These are phyloP conservation scores for Phacellophora camtschatica DNA, from an alignment of 30 jellyfish, hydroid and myxozoan species.

Conservation along the genomic window DNA sequence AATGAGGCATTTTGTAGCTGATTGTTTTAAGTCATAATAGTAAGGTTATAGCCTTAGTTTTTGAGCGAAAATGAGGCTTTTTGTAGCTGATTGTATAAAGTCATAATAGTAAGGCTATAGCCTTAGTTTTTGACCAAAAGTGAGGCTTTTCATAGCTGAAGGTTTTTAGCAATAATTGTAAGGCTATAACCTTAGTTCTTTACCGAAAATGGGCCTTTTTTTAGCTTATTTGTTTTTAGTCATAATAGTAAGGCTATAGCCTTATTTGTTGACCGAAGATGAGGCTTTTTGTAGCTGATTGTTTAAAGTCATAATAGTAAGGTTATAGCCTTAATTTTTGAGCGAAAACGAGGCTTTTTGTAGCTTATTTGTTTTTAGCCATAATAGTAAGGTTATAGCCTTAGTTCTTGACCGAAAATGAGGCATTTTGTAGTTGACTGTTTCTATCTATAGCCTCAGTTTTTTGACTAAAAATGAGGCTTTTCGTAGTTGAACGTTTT, in stretches of 20 bases:
- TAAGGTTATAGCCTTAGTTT: not conserved
- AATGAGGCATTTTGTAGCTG: not conserved
- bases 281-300: not conserved
- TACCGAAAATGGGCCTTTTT: not conserved
- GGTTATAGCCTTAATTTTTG: not conserved
- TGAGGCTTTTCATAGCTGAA: not conserved
- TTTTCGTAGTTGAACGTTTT: not conserved
- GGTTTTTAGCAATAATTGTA: not conserved
- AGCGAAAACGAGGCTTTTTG: not conserved
- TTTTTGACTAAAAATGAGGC: not conserved
- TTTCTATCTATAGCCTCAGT: not conserved
- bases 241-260: not conserved
- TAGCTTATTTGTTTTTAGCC: not conserved
- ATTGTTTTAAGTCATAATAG: not conserved
- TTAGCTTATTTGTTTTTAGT: not conserved
- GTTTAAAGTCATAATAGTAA: not conserved
- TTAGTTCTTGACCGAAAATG: not conserved
- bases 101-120: not conserved
- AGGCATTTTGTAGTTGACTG: too few species aligned
- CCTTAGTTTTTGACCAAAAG: not conserved
- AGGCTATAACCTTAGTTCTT: not conserved
- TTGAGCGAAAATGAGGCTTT: not conserved
- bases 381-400: not conserved
- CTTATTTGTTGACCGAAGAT: not conserved
- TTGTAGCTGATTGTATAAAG: not conserved